Base-by-base conservation (phyloP, 2,888 invertebrate species). In the Halictus ligatus region DNA sequence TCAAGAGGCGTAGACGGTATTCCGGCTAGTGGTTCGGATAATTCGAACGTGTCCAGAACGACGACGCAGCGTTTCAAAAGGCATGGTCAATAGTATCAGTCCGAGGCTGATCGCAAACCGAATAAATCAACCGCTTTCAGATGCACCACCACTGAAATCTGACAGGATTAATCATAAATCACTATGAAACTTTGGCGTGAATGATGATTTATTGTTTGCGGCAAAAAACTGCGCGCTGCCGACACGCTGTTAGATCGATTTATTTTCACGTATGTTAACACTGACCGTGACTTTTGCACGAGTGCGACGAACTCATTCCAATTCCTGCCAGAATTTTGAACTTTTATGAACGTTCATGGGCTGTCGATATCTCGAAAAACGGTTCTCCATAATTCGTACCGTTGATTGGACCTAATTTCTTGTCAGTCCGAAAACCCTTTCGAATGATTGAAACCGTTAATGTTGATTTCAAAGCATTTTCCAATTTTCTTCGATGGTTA, bases 1-100 rank as follows among this genome's bases (percentile, higher is more conserved):
- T 85, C 77, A 76, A 89, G 88, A 89, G 89, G 80, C 84, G 85
- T 80, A 84, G 75, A 87, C 76, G 84, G 78, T 78, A 83, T 89
- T 87, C 83, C 81, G 75, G 73, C 81, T 80, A 74, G 64, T 81
- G 58, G 50, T 76, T 85, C 83, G 58, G 67, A 78, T 83, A 84
- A 85, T 88, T 86, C 77, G 81, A 81, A 83, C 85, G 76, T 81
- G 69, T 82, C 74, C 75, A n/a, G 67, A 29, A 69, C 83, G 79
- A 50, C 50, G 75, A 21, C 79, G 67, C 35, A 29, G 78, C 25
- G 80, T 88, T 81, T 83, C 78, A 64, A 71, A 75, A 40, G 71
- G 60, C 10, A 69, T 12, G 69, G 40, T 69, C 69, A 43, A 43
- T 69, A 21, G 69, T 69, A 69, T 35, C 69, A 69, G 40, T 40